phyloP scores from a whole-genome alignment of 2,113 vertebrate species.

The human (Homo sapiens) region GRCh38 chr15:77613001-77613500 shows the following conservation, averaged over 20 bases:
- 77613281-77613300: slow-evolving; percentile 54
- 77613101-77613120: slow-evolving; percentile 78
- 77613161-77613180: background rate
- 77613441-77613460: background rate
- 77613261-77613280: slow-evolving; percentile 2
- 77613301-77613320: slow-evolving; percentile 48
- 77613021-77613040: slow-evolving; percentile 79
- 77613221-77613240: background rate
- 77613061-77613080: slow-evolving; percentile 79
- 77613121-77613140: slow-evolving; percentile 54
- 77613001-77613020: slow-evolving; percentile 73
- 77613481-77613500: background rate
- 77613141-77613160: slow-evolving; percentile 43
- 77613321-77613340: background rate
- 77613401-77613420: background rate
- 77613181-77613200: slow-evolving; percentile 29
- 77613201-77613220: slow-evolving; percentile 43
- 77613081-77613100: slow-evolving; percentile 80
- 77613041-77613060: slow-evolving; percentile 81
- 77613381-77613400: background rate
- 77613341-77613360: slow-evolving; percentile 16
- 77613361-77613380: background rate
- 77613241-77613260: slow-evolving; percentile 38
- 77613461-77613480: background rate
- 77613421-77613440: slow-evolving; percentile 33